Base-by-base conservation (phyloP, 2,797 vertebrate species). In the Avahi laniger region DNA sequence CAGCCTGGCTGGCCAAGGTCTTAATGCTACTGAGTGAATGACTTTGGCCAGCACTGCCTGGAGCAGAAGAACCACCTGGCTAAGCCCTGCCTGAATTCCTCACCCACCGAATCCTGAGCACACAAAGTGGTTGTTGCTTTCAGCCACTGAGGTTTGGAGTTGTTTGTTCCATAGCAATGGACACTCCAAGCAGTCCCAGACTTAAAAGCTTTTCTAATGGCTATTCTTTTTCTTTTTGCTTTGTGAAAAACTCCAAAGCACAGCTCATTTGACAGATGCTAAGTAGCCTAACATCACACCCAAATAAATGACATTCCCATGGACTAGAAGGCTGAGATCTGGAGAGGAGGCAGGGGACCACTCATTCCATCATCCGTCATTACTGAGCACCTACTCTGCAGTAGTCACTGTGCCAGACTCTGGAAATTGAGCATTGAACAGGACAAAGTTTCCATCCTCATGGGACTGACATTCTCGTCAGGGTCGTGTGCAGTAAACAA, bases 331-430 rank as follows among this genome's bases (percentile, higher is more conserved):
- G 30, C 14, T 7, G 20, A 35, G 46, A 18, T 24, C 43, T 4
- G 0, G 48, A 26, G 57, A 50, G 11, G n/a, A 35, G n/a, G 41
- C 14, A 0, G 0, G 2, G 24, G 52, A 5, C 20, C 33, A 10
- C 0, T 5, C 5, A 4, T 9, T 1, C 38, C 33, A 24, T 33
- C 2, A 0, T 7, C 33, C 6, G 30, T 1, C 52, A 20, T 24
- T 24, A 6, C 14, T 18, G 33, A 43, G 43, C 52, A 43, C 13
- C 35, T 10, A 24, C 38, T 18, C 0, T 2, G 24, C n/a, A 22
- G 35, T 59, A 24, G 79, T 46, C 5, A 0, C 35, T 12, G 1
- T 7, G 41, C 20, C 12, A 28, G 61, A 13, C 35, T 54, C 61
- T 69, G 50, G 22, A 65, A 24, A 7, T 0, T 22, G 38, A 46